A percentile compares a stretch with the other conserved stretches of the same genome.
Conservation (phyloP, 2,797 vertebrate species). For the Gouania willdenowi region DNA sequence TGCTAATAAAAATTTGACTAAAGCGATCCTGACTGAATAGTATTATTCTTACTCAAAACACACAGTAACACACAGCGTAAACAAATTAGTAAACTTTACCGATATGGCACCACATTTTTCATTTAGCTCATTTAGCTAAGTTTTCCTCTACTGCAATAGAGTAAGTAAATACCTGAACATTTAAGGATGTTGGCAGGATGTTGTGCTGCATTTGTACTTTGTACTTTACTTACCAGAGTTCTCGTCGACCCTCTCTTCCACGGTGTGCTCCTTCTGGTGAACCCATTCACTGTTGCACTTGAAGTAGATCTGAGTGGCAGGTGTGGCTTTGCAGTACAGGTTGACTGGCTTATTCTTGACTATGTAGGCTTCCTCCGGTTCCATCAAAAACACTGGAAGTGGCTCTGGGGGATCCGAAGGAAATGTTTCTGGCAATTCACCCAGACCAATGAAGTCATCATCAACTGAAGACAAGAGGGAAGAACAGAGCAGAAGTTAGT, state of each 20-base stretch:
- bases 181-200: no score
- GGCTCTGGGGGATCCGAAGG: slow-evolving; percentile 96
- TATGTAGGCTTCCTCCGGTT: slow-evolving; percentile 96
- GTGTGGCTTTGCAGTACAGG: slow-evolving; percentile 94
- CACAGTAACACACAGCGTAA: no score
- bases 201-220: no score
- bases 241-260: slow-evolving; percentile 93
- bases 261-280: slow-evolving; percentile 95
- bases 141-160: no score
- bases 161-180: no score
- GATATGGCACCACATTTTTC: no score
- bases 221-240: slow-evolving; percentile 88
- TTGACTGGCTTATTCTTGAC: slow-evolving; percentile 98
- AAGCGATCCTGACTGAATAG: no score
- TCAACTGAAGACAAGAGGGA: slow-evolving; percentile 68
- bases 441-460: slow-evolving; percentile 93
- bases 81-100: no score
- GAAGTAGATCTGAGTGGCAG: slow-evolving; percentile 98
- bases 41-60: no score
- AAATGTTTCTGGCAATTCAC: slow-evolving; percentile 94
- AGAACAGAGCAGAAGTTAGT: background rate
- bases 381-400: slow-evolving; percentile 91
- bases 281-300: slow-evolving; percentile 99
- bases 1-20: no score
- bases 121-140: no score